Conservation (phyloP, 2,888 invertebrate genomes). For the Pristionchus mayeri region DNA sequence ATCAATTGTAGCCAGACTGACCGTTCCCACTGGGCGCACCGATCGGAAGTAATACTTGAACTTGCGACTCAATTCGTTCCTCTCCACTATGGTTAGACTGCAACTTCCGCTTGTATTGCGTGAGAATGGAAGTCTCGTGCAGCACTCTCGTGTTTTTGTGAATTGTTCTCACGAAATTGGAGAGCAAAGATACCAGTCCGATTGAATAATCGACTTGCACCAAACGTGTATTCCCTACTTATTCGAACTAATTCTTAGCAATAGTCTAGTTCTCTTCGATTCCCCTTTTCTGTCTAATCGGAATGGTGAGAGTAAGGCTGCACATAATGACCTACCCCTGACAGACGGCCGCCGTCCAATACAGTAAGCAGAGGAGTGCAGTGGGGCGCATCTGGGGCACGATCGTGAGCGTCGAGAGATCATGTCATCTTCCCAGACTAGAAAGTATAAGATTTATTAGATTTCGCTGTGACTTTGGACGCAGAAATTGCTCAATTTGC, state of each 20-base stretch:
- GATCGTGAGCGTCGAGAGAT: constrained; percentile 13
- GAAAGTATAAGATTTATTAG: no score
- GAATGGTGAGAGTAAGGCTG: no score
- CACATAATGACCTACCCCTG: background rate
- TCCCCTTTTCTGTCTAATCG: no score
- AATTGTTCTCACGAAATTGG: no score
- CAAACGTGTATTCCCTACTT: no score
- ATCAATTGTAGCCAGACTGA: no score
- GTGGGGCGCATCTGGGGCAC: constrained; percentile 41
- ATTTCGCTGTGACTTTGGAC: background rate
- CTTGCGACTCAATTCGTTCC: constrained; percentile 71
- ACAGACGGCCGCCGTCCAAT: background rate
- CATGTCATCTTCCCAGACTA: background rate
- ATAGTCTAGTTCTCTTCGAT: no score
- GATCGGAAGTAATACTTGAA: constrained; percentile 73
- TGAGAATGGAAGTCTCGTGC: no score
- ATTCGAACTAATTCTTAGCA: no score
- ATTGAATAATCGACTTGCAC: no score
- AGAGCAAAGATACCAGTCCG: no score
- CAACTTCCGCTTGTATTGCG: constrained; percentile 22
- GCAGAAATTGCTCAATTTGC: constrained; percentile 17
- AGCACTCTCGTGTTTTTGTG: no score
- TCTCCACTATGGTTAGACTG: constrained; percentile 67
- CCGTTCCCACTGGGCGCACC: constrained; percentile 66
- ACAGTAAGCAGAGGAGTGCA: constrained; percentile 16